Base-by-base conservation (phyloP, 2,113 vertebrate genomes). In the Oryzias celebensis region DNA sequence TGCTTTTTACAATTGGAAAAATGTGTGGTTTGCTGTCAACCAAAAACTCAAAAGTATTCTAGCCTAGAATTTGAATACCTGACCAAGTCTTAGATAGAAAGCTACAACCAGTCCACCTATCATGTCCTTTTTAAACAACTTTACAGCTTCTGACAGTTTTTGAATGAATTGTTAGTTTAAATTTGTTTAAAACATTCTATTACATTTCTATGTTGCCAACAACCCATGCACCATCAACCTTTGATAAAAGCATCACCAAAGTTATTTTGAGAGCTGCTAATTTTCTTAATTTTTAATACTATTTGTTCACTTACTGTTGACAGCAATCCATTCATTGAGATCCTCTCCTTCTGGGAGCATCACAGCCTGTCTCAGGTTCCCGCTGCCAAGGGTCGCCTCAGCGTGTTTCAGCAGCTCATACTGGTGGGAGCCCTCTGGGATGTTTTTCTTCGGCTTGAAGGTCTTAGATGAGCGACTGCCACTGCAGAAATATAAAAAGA, bases 401-500 rank as follows among this genome's bases (percentile, higher is more conserved):
- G 96, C 96, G 1, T 98, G 96, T 45, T 98, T 98, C 59, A 98
- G 71, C 59, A 98, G 93, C 71, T 98, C 96, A 15, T 98, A 98
- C 85, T 98, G 96, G 66, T 98, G 96, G 28, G 96, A 98, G 4
- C 96, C 96, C 71, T 98, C 96, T 0, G 96, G 96, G 68, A 98
- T 97, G 77, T 97, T 97, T 82, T 97, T 98, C 91, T 98, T 98
- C 2, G 96, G 96, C 69, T 98, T 98, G 89, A 98, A 98, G 0
- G 96, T 98, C 87, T 98, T 98, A 0, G 95, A 96, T 61, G 95
- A 96, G 20, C 95, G 95, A 88, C 87, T 95, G 76, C 95, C 92
- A 46, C 96, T 96, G 74, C 4, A 75, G 64, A 53, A 1, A 64
- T 23, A 71, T 43, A 43, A 43, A 62, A 0, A 14, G 4, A 16